Base-by-base conservation (phyloP, 2,888 invertebrate species). In the Lasioglossum figueresi region DNA sequence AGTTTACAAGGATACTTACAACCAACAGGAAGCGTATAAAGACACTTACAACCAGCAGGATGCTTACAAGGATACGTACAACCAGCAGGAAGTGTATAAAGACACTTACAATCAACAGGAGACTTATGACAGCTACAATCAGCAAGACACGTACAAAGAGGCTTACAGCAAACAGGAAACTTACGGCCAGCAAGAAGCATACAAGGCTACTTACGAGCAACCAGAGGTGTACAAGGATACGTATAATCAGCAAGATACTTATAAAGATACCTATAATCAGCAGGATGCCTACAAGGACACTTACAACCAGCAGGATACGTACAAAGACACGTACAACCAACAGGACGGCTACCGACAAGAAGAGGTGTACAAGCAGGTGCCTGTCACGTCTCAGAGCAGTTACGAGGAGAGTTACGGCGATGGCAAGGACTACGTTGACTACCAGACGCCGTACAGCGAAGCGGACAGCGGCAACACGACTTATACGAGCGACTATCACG, bases 391-490 rank as follows among this genome's bases (percentile, higher is more conserved):
- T 37, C 92, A 92, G 79, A 91, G 92, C 34, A 90, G 89, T 63
- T 93, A 92, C 82, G 89, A 90, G 68, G 92, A 93, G 1, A 88
- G 91, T 43, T 92, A 93, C 68, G 88, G 88, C 5, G 91, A 91
- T 23, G 89, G 91, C 74, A 91, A 92, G 74, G 88, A 92, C 52
- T 93, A 92, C 68, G 88, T 88, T 31, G 91, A 91, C 63, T 94
- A 94, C 77, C 90, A 90, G 76, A 89, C 92, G 77, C 92, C 93
- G 45, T 93, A 93, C 86, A 92, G 89, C 71, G 93, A 94, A 78
- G 93, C 92, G 66, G 90, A 92, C 4, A 85, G 89, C 16, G 87
- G 86, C 4, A 86, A 79, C 68, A 83, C 84, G 31, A 81, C 88
- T 70, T 93, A 92, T 76, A 89, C 93, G 52, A 90, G 91, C 37